Evolutionary conservation across 2,888 invertebrate species (phyloP), one percentile per base, ranked within the genome.

Genomic region (Steinernema scapterisci): DNA sequence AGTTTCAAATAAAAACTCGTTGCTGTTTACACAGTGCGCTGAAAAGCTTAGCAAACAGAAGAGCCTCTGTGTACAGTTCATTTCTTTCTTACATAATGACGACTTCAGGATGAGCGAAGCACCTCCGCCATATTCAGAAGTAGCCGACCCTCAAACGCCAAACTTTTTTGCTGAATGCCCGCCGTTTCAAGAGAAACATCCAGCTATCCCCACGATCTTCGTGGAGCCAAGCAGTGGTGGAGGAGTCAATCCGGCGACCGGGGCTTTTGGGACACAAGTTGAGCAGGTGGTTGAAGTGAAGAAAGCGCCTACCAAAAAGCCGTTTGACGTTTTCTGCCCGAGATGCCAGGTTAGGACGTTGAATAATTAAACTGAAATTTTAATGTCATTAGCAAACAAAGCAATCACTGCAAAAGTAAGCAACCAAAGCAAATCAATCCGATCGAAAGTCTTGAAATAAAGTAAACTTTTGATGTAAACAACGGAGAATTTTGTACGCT

Each of bases 241-340:
- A 25, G 63, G 63, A 6, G 31, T 63, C 31, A 63, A 63, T 5
- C 31, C 63, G 31, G 63, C 63, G 16, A 25, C 21, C 31, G 63
- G 27, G 1, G 31, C 31, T 6, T 23, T 23, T 2, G 3, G 5
- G 21, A 19, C 54, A 3, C 25, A 19, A 13, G 38, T 38, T 9
- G 19, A 19, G 5, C 2, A 1, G 16, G 38, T 16, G 9, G 63
- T 54, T 23, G 23, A 63, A 31, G 63, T 63, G 63, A 63, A 63
- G 63, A 27, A 63, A 27, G 63, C 63, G 63, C 63, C 63, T 1
- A 63, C 63, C 16, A 25, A 27, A n/a, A 63, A 63, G 38, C 63
- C 63, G 16, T 63, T 31, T 27, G 63, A 63, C 31, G 63, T 25
- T 27, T 63, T 6, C 31, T 63, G 63, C 31, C 9, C 31, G 7